phyloP scores from a whole-genome alignment of 2,888 invertebrate species.

The Exocentrus adspersus region DNA sequence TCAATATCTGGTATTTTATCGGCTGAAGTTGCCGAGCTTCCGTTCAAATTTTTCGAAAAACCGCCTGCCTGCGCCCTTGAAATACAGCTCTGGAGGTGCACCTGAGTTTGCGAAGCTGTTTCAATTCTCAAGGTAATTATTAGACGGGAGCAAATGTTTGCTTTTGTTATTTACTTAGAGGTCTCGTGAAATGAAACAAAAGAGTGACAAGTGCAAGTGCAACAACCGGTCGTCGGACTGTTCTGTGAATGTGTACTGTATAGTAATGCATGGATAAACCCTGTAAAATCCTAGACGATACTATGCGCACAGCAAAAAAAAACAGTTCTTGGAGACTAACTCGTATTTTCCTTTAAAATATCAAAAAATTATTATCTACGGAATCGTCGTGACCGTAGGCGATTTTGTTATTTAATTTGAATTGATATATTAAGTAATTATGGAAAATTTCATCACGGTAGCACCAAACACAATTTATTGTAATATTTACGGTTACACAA shows the following conservation, averaged over 20 bases:
- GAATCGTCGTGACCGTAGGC: too few relatives aligned
- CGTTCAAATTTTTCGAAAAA: neutral
- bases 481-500: too few relatives aligned
- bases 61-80: neutral
- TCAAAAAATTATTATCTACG: too few relatives aligned
- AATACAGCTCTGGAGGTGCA: constrained; percentile 40
- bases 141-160: constrained; percentile 61
- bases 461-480: too few relatives aligned
- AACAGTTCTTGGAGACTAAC: too few relatives aligned
- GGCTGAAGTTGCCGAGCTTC: neutral
- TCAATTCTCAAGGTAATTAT: constrained; percentile 61
- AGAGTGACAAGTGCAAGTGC: constrained; percentile 61
- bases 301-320: too few relatives aligned
- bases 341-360: too few relatives aligned
- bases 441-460: too few relatives aligned
- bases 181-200: constrained; percentile 61
- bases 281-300: constrained; percentile 9
- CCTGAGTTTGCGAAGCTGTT: constrained; percentile 54
- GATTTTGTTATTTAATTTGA: too few relatives aligned
- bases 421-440: too few relatives aligned
- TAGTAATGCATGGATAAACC: constrained; percentile 24
- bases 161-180: constrained; percentile 57
- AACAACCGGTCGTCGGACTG: constrained; percentile 61
- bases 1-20: too few relatives aligned
- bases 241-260: too few relatives aligned